Base-by-base conservation (phyloP, 2,797 vertebrate species). In the Mormyrops attenuatus region DNA sequence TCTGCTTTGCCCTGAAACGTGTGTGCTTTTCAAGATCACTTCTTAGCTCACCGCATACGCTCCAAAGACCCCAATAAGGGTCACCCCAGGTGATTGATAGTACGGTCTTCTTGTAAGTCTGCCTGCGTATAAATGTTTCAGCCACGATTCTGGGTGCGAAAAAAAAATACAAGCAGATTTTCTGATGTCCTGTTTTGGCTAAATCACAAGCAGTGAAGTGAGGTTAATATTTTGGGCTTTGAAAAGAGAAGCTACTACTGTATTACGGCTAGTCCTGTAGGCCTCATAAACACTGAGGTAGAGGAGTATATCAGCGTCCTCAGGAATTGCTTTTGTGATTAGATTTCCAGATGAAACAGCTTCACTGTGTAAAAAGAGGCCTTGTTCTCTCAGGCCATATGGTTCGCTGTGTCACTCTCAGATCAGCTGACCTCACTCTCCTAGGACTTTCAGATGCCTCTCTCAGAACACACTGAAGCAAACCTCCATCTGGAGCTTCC, bases 251-350 rank as follows among this genome's bases (percentile, higher is more conserved):
- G 84, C n/a, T 20, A 26, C 47, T 53, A 5, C 49, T 15, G 49
- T 53, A 22, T 15, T 49, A 44, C 7, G 15, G 49, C 90, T 93
- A 92, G 94, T 95, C 94, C 94, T 94, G 93, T 91, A 95, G 95
- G 93, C 94, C 94, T 95, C 92, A 93, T 94, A 94, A 93, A 93
- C 92, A 93, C 47, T 73, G 63, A 34, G 26, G 87, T 34, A 49
- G 20, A 17, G 77, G 85, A 63, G 77, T 82, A 82, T 44, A n/a
- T 26, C 49, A 55, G 85, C 53, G 6, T 52, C 50, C 22, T 53
- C 85, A 38, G 85, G 85, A 86, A 86, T 52, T 50, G 85, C 30
- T 86, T 53, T 47, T 53, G 3, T 86, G 85, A 86, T 86, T 53
- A 86, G 49, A 52, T 86, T 86, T 86, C 85, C 85, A 86, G 85